Conservation (phyloP, 1,140 invertebrate species). For the Augochlora pura region DNA sequence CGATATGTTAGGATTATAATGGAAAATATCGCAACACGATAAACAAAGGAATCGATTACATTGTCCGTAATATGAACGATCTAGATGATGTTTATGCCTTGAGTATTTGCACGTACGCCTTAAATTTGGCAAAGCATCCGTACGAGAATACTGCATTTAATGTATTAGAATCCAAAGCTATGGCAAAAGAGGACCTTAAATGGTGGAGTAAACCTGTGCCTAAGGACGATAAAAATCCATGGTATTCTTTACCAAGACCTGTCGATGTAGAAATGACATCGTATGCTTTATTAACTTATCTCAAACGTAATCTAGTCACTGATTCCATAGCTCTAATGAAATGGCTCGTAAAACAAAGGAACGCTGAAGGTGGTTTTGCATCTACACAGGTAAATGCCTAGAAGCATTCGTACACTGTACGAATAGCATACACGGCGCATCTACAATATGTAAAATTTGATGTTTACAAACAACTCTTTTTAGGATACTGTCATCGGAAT, state of each 20-base stretch:
- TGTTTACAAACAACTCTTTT: constrained; percentile 48
- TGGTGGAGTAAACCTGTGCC: constrained; percentile 86
- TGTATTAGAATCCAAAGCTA: constrained; percentile 82
- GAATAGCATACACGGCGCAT: no score
- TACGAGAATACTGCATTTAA: constrained; percentile 85
- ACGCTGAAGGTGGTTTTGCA: constrained; percentile 90
- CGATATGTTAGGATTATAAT: constrained; percentile 58
- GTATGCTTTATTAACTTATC: constrained; percentile 88
- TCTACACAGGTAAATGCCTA: constrained; percentile 83
- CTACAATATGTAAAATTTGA: background rate
- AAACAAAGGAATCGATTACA: constrained; percentile 89
- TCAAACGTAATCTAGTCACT: constrained; percentile 83
- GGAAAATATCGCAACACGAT: constrained; percentile 83
- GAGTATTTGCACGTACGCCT: constrained; percentile 87
- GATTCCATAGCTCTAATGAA: constrained; percentile 90
- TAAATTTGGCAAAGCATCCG: constrained; percentile 88
- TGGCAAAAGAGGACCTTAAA: constrained; percentile 81
- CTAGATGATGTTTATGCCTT: constrained; percentile 89
- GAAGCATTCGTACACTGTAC: background rate
- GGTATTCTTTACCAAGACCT: constrained; percentile 85
- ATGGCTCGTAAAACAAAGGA: constrained; percentile 92
- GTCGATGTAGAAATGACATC: constrained; percentile 94
- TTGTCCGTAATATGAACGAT: constrained; percentile 87
- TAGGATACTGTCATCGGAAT: constrained; percentile 89
- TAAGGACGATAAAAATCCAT: constrained; percentile 86